Percentiles rank a stretch among this genome's conserved stretches.
phyloP scores from a whole-genome alignment of 2,888 invertebrate species.

The Minunthozetes semirufus region DNA sequence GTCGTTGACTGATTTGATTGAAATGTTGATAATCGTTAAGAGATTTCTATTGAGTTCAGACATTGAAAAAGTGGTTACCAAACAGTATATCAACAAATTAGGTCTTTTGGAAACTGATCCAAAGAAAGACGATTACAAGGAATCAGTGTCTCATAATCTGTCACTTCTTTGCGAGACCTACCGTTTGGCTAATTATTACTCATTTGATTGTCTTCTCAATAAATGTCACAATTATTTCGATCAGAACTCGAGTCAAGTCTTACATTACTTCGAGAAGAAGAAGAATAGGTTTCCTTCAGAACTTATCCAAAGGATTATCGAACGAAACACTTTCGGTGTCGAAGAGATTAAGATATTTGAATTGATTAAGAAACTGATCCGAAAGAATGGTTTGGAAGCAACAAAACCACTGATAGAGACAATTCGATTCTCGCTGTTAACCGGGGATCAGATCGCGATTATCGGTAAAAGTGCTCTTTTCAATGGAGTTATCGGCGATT shows the following conservation, averaged over 20 bases:
- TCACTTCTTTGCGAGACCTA: slow-evolving; percentile 10
- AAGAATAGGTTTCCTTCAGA: neutral
- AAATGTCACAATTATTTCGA: neutral
- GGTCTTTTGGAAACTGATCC: neutral
- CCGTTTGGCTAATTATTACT: neutral
- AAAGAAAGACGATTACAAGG: neutral
- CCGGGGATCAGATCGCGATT: neutral
- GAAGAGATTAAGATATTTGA: neutral
- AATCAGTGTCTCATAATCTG: neutral
- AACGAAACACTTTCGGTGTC: neutral
- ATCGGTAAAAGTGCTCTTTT: neutral
- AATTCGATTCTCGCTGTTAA: neutral
- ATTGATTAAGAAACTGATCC: neutral
- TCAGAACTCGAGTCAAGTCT: neutral
- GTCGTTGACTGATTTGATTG: neutral
- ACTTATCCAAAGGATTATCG: neutral
- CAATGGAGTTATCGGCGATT: neutral
- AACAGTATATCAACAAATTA: slow-evolving; percentile 2
- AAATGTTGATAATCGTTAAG: neutral
- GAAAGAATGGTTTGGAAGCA: neutral
- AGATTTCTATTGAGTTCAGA: neutral
- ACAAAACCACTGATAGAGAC: neutral
- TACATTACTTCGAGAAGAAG: neutral
- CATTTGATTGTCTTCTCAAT: neutral
- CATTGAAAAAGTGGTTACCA: neutral